These are phyloP conservation scores for Agriopis leucophaearia DNA, from an alignment of 2,888 invertebrate species.

Conservation along the genomic window DNA sequence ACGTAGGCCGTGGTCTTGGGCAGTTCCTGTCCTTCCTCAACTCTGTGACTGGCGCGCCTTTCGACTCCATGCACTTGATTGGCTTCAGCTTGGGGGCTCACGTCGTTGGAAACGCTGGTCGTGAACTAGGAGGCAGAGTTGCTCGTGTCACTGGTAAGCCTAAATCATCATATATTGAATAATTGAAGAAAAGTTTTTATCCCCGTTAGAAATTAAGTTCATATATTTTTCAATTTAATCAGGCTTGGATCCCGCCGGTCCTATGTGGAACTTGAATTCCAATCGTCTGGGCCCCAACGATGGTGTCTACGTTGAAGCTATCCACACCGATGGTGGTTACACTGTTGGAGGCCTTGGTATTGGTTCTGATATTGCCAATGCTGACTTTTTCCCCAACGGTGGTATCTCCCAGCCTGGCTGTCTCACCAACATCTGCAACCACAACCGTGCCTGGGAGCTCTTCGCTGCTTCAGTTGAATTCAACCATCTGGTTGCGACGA, in stretches of 20 bases:
- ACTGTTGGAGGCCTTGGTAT: conserved; percentile 75
- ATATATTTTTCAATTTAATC: conserved; percentile 13
- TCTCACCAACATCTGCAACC: conserved; percentile 59
- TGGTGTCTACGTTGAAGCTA: conserved; percentile 64
- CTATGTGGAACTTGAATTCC: conserved; percentile 57
- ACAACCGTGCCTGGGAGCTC: conserved; percentile 65
- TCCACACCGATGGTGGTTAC: conserved; percentile 74
- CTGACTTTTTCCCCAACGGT: conserved; percentile 87
- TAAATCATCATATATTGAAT: not conserved
- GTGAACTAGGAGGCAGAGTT: conserved; percentile 64
- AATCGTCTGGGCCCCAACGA: conserved; percentile 62
- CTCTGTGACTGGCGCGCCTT: conserved; percentile 59
- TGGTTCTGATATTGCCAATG: conserved; percentile 78
- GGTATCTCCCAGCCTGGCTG: conserved; percentile 73
- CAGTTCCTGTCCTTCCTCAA: conserved; percentile 70
- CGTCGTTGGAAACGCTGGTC: conserved; percentile 74
- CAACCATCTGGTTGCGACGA: conserved; percentile 60
- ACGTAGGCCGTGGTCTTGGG: conserved; percentile 72
- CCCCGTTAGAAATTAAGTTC: not conserved
- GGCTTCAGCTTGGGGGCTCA: conserved; percentile 84
- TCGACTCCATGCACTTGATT: conserved; percentile 69
- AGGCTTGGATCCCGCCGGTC: conserved; percentile 69
- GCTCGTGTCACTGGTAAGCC: conserved; percentile 73
- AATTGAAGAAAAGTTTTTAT: not conserved
- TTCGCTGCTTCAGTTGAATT: conserved; percentile 61